Base-by-base conservation (phyloP, 2,888 invertebrate genomes). In the Tetragonula carbonaria region DNA sequence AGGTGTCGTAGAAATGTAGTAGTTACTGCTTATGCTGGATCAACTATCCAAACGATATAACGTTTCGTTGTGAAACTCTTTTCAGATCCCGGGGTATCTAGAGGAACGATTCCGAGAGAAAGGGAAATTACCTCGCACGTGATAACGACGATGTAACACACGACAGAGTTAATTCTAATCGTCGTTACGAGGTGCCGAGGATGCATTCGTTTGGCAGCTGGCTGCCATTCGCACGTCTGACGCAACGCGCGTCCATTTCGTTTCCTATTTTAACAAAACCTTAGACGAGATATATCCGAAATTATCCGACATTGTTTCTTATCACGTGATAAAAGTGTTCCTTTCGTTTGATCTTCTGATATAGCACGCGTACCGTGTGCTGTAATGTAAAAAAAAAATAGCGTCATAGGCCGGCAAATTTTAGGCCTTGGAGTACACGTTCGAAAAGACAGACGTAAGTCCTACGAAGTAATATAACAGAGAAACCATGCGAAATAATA, bases 71-170 rank as follows among this genome's bases (percentile, higher is more conserved):
- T 91, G 71, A 66, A 87, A 90, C 88, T 89, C 89, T 95, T 95
- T 95, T 93, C 95, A 96, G 96, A 95, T 96, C 90, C 96, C 96
- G 85, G 96, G 96, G 87, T 95, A 95, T 91, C 94, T 96, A 92
- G 96, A 96, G 91, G 96, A 96, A 87, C 95, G 95, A 91, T 96
- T 96, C 94, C 94, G 94, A 89, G 93, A 93, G 89, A 95, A 94
- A 92, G 93, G 91, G 86, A 93, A 93, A 82, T 91, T 91, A 73
- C 92, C 93, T 88, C 92, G 92, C 89, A 94, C 93, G 90, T 94
- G 94, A 94, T 94, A 93, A 78, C 90, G 84, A 91, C 90, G 87
- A 86, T 87, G 87, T 89, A 87, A 71, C 86, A 78, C 80, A 84
- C 82, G 82, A 84, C 87, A 83, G 71, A 80, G 63, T 78, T 89